These are phyloP conservation scores for Trachelus iudaicus DNA, from an alignment of 2,888 invertebrate species.

Conservation along the genomic window DNA sequence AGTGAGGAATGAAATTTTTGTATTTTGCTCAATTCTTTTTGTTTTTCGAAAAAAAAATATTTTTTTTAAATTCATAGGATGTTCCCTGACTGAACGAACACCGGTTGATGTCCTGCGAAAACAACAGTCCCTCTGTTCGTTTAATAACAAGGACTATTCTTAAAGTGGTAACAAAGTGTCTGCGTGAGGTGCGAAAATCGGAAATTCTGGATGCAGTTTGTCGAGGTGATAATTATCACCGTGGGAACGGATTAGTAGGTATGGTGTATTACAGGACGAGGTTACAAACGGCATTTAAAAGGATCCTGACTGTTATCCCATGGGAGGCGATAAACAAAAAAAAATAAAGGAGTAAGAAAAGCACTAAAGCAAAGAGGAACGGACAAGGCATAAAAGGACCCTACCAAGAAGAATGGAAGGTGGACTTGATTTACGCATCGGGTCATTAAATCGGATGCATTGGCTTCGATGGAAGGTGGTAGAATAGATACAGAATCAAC, in stretches of 20 bases:
- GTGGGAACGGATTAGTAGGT: slow-evolving; percentile 40
- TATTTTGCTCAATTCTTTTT: neutral
- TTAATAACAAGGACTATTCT: neutral
- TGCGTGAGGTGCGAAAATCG: neutral
- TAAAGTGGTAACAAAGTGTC: neutral
- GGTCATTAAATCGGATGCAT: slow-evolving; percentile 54
- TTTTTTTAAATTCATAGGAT: no score
- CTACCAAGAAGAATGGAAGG: slow-evolving; percentile 16
- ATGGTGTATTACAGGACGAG: neutral
- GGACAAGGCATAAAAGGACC: slow-evolving; percentile 7
- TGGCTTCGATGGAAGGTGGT: neutral
- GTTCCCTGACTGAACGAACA: neutral
- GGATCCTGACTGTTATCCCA: neutral
- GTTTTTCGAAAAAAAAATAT: no score
- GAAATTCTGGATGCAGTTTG: neutral
- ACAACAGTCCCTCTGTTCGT: neutral
- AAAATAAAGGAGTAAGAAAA: slow-evolving; percentile 13
- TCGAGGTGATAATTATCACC: slow-evolving; percentile 51
- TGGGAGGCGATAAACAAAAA: neutral
- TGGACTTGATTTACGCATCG: slow-evolving; percentile 52
- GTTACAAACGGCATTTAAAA: neutral
- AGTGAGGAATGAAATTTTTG: neutral
- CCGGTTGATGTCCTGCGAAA: neutral
- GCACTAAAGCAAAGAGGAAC: neutral
- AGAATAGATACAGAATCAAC: neutral